phyloP scores from a whole-genome alignment of 2,888 invertebrate genomes.

The Liopterus haemorrhoidalis region DNA sequence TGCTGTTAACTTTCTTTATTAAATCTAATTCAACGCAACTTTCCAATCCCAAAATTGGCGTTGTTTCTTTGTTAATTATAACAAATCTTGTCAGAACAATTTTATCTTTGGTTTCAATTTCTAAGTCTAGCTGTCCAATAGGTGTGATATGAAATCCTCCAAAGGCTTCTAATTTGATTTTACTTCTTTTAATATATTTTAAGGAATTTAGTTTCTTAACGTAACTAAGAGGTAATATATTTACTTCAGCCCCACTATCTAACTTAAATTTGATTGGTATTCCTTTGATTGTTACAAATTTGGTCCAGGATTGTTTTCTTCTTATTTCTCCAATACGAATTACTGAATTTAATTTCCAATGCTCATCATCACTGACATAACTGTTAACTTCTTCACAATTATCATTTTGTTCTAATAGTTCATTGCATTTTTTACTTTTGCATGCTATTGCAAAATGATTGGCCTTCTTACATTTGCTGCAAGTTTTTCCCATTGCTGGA shows the following conservation, averaged over 20 bases:
- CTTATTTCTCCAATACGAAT: no score
- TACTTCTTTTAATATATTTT: neutral
- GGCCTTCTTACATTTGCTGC: neutral
- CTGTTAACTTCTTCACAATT: no score
- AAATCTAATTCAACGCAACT: neutral
- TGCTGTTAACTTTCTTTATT: neutral
- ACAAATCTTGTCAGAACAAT: neutral
- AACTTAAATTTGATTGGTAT: no score
- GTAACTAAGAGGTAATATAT: neutral
- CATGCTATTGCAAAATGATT: no score
- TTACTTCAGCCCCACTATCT: neutral
- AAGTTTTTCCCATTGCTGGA: slow-evolving; percentile 3
- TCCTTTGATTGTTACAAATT: neutral
- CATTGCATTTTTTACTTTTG: no score
- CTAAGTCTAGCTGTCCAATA: neutral
- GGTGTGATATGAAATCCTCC: neutral
- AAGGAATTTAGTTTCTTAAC: neutral
- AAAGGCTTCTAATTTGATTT: neutral
- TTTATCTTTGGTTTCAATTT: neutral
- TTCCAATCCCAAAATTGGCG: neutral
- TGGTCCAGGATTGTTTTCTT: neutral
- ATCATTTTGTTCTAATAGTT: no score
- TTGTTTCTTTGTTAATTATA: neutral
- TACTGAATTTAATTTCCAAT: no score
- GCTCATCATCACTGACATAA: no score